Evolutionary conservation across 2,797 vertebrate species (phyloP).

Genomic region (Harpagifer antarcticus): DNA sequence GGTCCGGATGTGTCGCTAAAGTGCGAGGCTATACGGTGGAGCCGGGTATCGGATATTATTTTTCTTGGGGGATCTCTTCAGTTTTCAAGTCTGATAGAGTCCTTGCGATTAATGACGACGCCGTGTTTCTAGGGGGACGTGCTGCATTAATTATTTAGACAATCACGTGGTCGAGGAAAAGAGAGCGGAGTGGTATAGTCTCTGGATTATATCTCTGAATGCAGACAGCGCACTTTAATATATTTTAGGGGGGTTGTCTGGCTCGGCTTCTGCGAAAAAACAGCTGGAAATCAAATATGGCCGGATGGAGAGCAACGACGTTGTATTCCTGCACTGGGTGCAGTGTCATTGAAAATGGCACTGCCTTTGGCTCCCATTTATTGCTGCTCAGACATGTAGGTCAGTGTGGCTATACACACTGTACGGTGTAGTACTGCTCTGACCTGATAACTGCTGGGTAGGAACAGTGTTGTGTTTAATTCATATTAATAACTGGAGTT

Average conservation of each 20-base stretch:
- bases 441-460: constrained; percentile 61
- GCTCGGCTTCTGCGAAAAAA: constrained; percentile 82
- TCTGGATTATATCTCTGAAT: constrained; percentile 90
- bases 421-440: constrained; percentile 67
- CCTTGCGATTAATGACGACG: constrained; percentile 99
- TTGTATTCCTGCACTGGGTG: constrained; percentile 80
- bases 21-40: constrained; percentile 87
- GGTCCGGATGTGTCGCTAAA: constrained; percentile 88
- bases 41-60: constrained; percentile 94
- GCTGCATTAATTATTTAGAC: constrained; percentile 99
- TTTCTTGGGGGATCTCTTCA: constrained; percentile 99
- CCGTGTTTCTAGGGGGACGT: constrained; percentile 99
- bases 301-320: constrained; percentile 83
- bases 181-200: constrained; percentile 92
- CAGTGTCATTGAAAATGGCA: constrained; percentile 88
- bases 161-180: constrained; percentile 97
- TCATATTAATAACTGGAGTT: not conserved
- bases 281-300: constrained; percentile 91
- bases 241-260: constrained; percentile 84
- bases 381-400: constrained; percentile 86
- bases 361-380: constrained; percentile 87
- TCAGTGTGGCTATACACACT: constrained; percentile 81
- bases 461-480: constrained; percentile 17
- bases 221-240: constrained; percentile 87
- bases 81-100: constrained; percentile 99